phyloP scores from a whole-genome alignment of 2,113 vertebrate genomes.

The Cyanistes caeruleus region DNA sequence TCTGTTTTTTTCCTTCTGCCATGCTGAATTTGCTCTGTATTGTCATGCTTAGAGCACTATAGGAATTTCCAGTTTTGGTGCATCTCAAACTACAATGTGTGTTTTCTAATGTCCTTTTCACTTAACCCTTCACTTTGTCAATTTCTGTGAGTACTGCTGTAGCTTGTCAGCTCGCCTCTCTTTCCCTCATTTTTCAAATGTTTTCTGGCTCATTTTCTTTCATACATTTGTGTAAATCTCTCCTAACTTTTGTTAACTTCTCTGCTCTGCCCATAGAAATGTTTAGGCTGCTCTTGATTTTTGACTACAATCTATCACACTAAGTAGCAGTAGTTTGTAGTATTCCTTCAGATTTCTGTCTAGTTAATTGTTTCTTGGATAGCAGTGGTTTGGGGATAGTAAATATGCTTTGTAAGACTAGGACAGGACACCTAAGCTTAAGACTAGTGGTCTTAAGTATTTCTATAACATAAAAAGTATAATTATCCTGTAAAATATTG shows the following conservation, averaged over 20 bases:
- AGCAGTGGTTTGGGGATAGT: too few relatives aligned
- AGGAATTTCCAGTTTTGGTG: neutral
- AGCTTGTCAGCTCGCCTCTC: neutral
- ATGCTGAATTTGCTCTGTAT: neutral
- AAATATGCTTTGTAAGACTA: neutral
- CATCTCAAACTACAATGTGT: accelerated
- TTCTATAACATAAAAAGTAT: neutral
- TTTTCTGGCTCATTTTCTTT: neutral
- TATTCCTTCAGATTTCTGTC: neutral
- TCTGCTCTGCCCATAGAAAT: neutral
- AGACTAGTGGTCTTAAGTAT: neutral
- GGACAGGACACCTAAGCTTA: neutral
- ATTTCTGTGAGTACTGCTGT: neutral
- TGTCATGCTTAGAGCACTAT: too few relatives aligned
- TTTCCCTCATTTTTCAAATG: neutral
- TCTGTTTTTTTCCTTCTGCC: neutral
- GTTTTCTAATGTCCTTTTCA: neutral
- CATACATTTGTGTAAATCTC: neutral
- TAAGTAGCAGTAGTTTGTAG: neutral
- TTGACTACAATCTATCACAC: neutral
- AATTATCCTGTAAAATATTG: neutral
- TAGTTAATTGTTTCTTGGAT: neutral
- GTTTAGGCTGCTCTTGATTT: neutral
- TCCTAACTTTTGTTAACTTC: neutral
- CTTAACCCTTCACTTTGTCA: neutral